These are phyloP conservation scores for Notolabrus celidotus DNA, from an alignment of 2,797 vertebrate species.

Conservation along the genomic window DNA sequence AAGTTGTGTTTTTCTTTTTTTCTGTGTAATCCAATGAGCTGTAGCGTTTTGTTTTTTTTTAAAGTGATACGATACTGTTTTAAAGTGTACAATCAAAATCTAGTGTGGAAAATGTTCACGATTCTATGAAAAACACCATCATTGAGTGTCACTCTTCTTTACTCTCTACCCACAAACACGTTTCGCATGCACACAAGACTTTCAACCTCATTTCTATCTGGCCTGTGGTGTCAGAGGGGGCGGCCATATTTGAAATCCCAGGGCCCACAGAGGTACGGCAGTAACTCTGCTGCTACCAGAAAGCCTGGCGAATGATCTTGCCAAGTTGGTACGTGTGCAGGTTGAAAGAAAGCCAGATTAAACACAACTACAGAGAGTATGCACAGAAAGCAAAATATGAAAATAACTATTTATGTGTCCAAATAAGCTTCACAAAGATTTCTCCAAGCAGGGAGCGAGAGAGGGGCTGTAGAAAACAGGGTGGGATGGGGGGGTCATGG, in stretches of 20 bases:
- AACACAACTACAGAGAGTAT: constrained; percentile 53
- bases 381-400: constrained; percentile 50
- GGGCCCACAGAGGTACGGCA: constrained; percentile 83
- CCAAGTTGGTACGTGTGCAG: constrained; percentile 44
- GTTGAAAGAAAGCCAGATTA: constrained; percentile 41
- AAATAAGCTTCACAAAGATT: constrained; percentile 81
- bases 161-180: constrained; percentile 51
- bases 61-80: constrained; percentile 85
- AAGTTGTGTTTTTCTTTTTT: constrained; percentile 42
- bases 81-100: constrained; percentile 86
- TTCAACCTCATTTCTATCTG: constrained; percentile 31
- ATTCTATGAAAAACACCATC: constrained; percentile 52
- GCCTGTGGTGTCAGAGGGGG: constrained; percentile 60
- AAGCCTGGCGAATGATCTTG: constrained; percentile 70
- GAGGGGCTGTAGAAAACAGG: constrained; percentile 38
- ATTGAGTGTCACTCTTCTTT: constrained; percentile 66
- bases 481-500: constrained; percentile 5
- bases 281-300: constrained; percentile 86
- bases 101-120: constrained; percentile 70
- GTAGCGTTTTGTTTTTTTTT: constrained; percentile 62
- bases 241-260: constrained; percentile 72
- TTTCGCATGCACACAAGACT: constrained; percentile 55
- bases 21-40: constrained; percentile 66
- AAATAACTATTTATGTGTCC: constrained; percentile 74
- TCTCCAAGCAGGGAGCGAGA: constrained; percentile 79